Evolutionary conservation across 2,797 vertebrate genomes (phyloP), one percentile per base, ranked within the genome.

Genomic region (Cryptoprocta ferox): DNA sequence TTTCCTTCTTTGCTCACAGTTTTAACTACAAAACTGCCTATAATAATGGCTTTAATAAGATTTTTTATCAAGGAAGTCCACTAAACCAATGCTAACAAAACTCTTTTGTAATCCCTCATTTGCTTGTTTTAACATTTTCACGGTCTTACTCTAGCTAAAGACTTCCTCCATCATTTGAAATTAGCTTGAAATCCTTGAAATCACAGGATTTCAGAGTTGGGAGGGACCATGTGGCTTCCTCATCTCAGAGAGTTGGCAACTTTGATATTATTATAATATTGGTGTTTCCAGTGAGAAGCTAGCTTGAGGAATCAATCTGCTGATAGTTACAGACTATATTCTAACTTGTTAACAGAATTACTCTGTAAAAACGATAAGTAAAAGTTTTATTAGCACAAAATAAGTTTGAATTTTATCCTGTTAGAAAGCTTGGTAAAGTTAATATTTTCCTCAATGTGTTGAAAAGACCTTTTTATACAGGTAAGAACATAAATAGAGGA

Each of bases 31-130:
- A 68, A 93, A 45, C n/a, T 88, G 26, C 28, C 53, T 68, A 59
- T 66, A 59, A 79, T 76, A 90, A 82, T 59, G 18, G 21, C 65
- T 94, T 87, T 85, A 94, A 37, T 81, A 90, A 45, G 24, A 78
- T 42, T 97, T 97, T 81, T 94, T 91, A 96, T 90, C 39, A 87
- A 95, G 76, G 48, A 91, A 85, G 16, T 86, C 19, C 75, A 85
- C 6, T 30, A 80, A 95, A 80, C 26, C 24, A 15, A 59, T 83
- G 66, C 73, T 97, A 76, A 82, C 24, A 80, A 96, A 92, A 82
- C 13, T 59, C 71, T 92, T 89, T 26, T 37, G 10, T 87, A 73
- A 61, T 14, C 56, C 71, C 42, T 93, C 65, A 50, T 16, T 83
- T 95, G 37, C 24, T 78, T 89, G 63, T 76, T 93, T 78, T 83